Evolutionary conservation across 2,113 vertebrate species (phyloP).

Genomic region (Eretmochelys imbricata): DNA sequence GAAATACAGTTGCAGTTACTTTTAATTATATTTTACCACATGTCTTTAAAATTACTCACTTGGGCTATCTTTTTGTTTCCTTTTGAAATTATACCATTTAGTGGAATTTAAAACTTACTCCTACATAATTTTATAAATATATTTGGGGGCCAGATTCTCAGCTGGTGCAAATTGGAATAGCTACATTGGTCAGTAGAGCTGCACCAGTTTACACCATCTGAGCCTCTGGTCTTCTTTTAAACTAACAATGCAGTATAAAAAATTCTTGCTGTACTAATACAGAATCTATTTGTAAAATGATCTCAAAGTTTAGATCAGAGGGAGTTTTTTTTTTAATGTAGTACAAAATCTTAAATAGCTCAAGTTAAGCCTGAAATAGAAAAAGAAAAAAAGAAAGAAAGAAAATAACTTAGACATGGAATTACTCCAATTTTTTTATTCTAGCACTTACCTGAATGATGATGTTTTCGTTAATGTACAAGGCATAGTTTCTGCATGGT

Average conservation of each 20-base stretch:
- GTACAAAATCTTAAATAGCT: constrained; percentile 38
- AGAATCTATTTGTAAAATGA: constrained; percentile 53
- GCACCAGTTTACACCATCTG: constrained; percentile 30
- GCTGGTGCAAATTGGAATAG: constrained; percentile 40
- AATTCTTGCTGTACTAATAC: neutral
- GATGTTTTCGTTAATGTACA: constrained; percentile 68
- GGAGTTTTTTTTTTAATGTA: constrained; percentile 27
- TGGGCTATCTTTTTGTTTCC: neutral
- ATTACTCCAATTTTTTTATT: constrained; percentile 68
- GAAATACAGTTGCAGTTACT: constrained; percentile 8
- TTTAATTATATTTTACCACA: neutral
- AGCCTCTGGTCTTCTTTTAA: constrained; percentile 44
- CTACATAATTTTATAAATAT: neutral
- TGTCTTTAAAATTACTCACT: neutral
- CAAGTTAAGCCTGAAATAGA: constrained; percentile 44
- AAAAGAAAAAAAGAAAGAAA: constrained; percentile 23
- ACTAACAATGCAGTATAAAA: constrained; percentile 37
- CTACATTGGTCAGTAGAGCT: constrained; percentile 11
- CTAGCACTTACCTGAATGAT: constrained; percentile 57
- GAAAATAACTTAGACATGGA: constrained; percentile 57
- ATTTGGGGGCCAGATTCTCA: constrained; percentile 11
- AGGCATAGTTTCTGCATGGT: constrained; percentile 52
- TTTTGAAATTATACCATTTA: neutral
- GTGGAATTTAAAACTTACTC: constrained; percentile 30
- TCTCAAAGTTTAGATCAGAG: neutral